Evolutionary conservation across 2,888 invertebrate species (phyloP).

Genomic region (Pegoplata infirma): DNA sequence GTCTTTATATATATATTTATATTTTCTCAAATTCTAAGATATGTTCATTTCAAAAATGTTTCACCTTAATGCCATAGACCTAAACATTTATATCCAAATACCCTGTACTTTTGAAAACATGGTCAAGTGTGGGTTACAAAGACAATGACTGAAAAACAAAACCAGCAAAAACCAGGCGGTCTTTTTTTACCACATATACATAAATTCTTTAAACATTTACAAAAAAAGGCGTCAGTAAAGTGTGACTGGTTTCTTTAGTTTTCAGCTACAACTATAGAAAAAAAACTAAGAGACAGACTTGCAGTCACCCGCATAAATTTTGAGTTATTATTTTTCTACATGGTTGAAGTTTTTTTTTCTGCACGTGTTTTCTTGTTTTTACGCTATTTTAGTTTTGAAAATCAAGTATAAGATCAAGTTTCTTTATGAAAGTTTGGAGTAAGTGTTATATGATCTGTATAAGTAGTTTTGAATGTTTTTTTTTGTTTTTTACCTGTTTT

Average conservation of each 20-base stretch:
- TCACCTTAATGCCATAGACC: neutral
- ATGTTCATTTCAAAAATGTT: no score
- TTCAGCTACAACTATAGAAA: no score
- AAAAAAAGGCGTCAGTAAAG: constrained; percentile 48
- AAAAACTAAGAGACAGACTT: constrained; percentile 34
- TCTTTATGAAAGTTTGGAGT: constrained; percentile 25
- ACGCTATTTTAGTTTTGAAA: neutral
- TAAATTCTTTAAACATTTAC: constrained; percentile 31
- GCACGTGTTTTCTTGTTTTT: neutral
- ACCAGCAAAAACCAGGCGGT: constrained; percentile 21
- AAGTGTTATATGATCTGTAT: constrained; percentile 6
- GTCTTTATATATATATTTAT: no score
- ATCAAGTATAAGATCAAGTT: constrained; percentile 24
- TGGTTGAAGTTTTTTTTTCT: neutral
- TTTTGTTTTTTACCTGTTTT: no score
- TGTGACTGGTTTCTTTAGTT: constrained; percentile 5
- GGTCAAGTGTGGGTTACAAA: constrained; percentile 56
- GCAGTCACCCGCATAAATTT: constrained; percentile 52
- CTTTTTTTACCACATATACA: no score
- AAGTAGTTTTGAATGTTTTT: neutral
- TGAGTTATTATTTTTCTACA: constrained; percentile 43
- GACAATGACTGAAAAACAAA: neutral
- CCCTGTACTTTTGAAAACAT: constrained; percentile 13
- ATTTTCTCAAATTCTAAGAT: no score
- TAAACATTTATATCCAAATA: neutral